These are phyloP conservation scores for Cynopterus sphinx DNA, from an alignment of 2,797 vertebrate genomes.

Conservation along the genomic window DNA sequence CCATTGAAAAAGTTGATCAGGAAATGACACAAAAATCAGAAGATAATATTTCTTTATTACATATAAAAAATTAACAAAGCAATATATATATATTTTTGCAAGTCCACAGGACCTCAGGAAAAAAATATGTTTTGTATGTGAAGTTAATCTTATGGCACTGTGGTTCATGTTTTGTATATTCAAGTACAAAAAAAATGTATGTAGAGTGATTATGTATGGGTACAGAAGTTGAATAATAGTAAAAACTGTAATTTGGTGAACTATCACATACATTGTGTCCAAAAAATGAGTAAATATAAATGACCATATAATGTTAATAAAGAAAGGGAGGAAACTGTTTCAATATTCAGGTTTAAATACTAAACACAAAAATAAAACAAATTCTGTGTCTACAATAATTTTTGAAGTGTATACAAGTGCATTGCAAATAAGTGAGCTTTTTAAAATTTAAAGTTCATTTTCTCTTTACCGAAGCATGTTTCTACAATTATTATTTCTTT, in stretches of 20 bases:
- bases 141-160: slow-evolving; percentile 73
- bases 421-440: slow-evolving; percentile 72
- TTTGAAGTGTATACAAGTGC: slow-evolving; percentile 72
- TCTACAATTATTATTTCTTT: slow-evolving; percentile 67
- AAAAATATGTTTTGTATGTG: slow-evolving; percentile 76
- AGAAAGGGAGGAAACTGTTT: slow-evolving; percentile 78
- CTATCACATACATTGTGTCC: slow-evolving; percentile 73
- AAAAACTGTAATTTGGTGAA: slow-evolving; percentile 77
- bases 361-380: slow-evolving; percentile 83
- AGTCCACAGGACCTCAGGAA: slow-evolving; percentile 86
- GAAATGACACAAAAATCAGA: slow-evolving; percentile 69
- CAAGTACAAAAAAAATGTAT: slow-evolving; percentile 74
- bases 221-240: slow-evolving; percentile 77
- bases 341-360: slow-evolving; percentile 82
- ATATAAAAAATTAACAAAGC: slow-evolving; percentile 86
- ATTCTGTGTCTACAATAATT: slow-evolving; percentile 79
- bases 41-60: slow-evolving; percentile 86
- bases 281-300: slow-evolving; percentile 75
- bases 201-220: slow-evolving; percentile 68
- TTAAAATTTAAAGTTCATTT: slow-evolving; percentile 40
- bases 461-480: slow-evolving; percentile 66
- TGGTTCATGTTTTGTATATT: slow-evolving; percentile 73
- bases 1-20: slow-evolving; percentile 51
- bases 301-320: slow-evolving; percentile 73
- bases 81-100: slow-evolving; percentile 81